Percentiles rank a stretch among this genome's conserved stretches.
Conservation (phyloP, 37 sponge, comb jelly and placozoan species). For the Mnemiopsis leidyi region DNA sequence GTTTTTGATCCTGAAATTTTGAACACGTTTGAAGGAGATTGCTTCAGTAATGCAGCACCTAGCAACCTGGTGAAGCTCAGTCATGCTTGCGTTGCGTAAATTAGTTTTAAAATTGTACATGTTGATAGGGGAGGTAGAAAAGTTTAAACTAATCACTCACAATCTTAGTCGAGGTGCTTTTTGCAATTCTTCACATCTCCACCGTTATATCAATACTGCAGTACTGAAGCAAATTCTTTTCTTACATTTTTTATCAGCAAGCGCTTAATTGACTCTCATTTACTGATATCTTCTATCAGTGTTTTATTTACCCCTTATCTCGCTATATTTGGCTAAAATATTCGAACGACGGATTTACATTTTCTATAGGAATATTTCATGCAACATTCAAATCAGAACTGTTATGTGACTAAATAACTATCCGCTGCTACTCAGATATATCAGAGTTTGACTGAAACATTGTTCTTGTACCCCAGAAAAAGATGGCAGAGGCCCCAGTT, state of each 20-base stretch:
- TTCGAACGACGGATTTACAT: too few species aligned
- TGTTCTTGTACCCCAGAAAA: too few species aligned
- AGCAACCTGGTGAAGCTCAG: not conserved
- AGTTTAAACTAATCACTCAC: not conserved
- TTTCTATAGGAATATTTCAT: too few species aligned
- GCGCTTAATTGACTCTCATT: too few species aligned
- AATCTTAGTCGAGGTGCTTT: not conserved
- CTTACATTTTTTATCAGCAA: too few species aligned
- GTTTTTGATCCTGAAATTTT: not conserved
- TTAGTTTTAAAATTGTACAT: not conserved
- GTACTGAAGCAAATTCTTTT: not conserved
- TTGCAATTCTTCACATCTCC: not conserved
- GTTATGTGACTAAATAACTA: too few species aligned
- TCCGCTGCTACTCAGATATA: too few species aligned
- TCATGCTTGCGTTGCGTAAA: not conserved
- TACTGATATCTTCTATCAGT: too few species aligned
- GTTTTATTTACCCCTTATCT: too few species aligned
- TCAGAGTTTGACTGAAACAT: too few species aligned
- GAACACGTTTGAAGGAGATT: not conserved
- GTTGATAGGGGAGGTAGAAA: not conserved
- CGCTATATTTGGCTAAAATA: too few species aligned
- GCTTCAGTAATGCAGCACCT: not conserved
- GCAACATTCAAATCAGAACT: too few species aligned
- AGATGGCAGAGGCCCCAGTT: not conserved
- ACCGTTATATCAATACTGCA: not conserved